A percentile compares a stretch with the other conserved stretches of the same genome.
These are phyloP conservation scores for Lipophrys pholis DNA, from an alignment of 2,113 vertebrate genomes.

Conservation along the genomic window DNA sequence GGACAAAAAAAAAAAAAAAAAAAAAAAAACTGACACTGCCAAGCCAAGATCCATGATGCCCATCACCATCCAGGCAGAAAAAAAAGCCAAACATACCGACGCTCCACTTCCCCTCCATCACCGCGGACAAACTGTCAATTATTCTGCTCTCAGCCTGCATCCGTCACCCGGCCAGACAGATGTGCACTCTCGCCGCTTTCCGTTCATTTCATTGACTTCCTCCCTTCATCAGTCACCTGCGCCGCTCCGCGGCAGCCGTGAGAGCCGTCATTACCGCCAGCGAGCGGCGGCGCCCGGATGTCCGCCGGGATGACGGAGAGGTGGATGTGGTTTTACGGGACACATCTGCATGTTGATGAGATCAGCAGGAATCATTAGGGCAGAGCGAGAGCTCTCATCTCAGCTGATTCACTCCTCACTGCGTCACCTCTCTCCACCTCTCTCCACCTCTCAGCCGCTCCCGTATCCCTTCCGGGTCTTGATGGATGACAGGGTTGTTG, in stretches of 20 bases:
- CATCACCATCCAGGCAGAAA: not conserved
- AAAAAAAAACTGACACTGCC: not conserved
- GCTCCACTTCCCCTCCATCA: not conserved
- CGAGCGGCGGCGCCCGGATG: conserved; percentile 50
- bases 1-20: not conserved
- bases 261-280: not conserved
- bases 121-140: not conserved
- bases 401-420: conserved; percentile 7
- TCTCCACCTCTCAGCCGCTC: not conserved
- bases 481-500: conserved; percentile 55
- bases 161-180: conserved; percentile 12
- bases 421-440: conserved; percentile 8
- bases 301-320: conserved; percentile 51
- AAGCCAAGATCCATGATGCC: conserved; percentile 6
- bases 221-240: conserved; percentile 37
- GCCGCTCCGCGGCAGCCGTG: conserved; percentile 41
- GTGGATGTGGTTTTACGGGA: conserved; percentile 35
- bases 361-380: conserved; percentile 33
- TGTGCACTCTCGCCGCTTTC: conserved; percentile 6
- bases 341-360: conserved; percentile 51
- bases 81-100: not conserved
- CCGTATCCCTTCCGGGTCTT: conserved; percentile 46
- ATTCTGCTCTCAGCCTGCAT: conserved; percentile 8
- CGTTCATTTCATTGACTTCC: conserved; percentile 22
- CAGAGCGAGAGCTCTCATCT: conserved; percentile 30